Conservation (phyloP, 2,113 vertebrate species). For the Ramphastos sulfuratus region DNA sequence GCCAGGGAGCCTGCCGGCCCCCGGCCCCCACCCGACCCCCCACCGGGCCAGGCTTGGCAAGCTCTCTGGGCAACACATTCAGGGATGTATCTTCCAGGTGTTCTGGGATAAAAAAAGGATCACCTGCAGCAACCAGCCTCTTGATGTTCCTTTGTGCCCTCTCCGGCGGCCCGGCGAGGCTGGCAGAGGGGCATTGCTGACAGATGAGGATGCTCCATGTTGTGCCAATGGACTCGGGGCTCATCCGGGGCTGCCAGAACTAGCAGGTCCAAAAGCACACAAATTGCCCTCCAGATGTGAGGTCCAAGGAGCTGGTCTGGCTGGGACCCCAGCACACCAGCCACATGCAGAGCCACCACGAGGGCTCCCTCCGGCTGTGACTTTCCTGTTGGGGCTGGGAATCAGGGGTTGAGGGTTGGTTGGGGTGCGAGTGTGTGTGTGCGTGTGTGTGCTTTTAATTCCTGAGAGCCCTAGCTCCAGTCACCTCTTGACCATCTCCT, state of each 20-base stretch:
- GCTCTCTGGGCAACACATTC: slow-evolving; percentile 62
- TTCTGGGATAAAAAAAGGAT: slow-evolving; percentile 51
- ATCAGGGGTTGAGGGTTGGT: not conserved
- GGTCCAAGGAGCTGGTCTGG: not conserved
- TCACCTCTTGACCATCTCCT: slow-evolving; percentile 27
- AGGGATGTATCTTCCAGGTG: slow-evolving; percentile 60
- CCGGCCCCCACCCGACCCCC: not conserved
- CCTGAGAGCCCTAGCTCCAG: slow-evolving; percentile 38
- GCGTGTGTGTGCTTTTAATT: slow-evolving; percentile 5
- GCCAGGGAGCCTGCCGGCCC: slow-evolving; percentile 3
- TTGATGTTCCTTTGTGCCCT: not conserved
- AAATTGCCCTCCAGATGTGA: not conserved
- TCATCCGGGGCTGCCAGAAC: not conserved
- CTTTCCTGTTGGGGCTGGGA: not conserved
- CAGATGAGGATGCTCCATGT: not conserved
- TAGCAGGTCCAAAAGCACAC: slow-evolving; percentile 45
- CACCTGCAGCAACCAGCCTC: slow-evolving; percentile 39
- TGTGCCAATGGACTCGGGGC: not conserved
- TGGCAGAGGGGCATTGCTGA: not conserved
- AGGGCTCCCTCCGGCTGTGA: not conserved
- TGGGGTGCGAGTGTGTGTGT: not conserved
- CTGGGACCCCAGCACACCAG: not conserved
- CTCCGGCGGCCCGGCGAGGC: fast-evolving
- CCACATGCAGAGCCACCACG: not conserved
- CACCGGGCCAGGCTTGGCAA: not conserved